Percentiles rank a stretch among this genome's conserved stretches.
These are phyloP conservation scores for Procapra przewalskii DNA, from an alignment of 2,113 vertebrate genomes.

Conservation along the genomic window DNA sequence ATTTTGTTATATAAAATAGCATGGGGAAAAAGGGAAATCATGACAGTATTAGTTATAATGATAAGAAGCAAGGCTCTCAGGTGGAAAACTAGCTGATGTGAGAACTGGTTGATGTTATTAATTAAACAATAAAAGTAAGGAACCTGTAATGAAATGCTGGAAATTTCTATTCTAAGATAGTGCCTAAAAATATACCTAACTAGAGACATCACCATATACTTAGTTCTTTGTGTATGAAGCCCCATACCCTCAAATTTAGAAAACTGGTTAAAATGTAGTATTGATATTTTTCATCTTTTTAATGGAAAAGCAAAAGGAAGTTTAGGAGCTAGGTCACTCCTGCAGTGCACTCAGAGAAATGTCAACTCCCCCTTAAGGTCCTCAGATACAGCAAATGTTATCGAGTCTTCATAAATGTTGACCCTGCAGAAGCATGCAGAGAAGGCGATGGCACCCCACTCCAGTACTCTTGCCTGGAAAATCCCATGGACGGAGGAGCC, in stretches of 20 bases:
- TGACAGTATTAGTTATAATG: neutral
- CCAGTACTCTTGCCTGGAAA: too few relatives aligned
- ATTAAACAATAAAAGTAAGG: neutral
- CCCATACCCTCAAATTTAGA: neutral
- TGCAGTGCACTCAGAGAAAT: neutral
- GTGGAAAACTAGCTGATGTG: neutral
- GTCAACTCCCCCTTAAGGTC: too few relatives aligned
- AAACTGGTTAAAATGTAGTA: neutral
- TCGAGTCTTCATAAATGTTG: rapidly evolving
- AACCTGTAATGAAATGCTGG: neutral
- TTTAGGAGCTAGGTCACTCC: neutral
- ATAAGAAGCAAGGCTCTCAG: neutral
- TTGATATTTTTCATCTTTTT: neutral
- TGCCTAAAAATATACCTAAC: neutral
- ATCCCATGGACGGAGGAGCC: too few relatives aligned
- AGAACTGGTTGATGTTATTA: neutral
- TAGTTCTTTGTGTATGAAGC: neutral
- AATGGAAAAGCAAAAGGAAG: neutral
- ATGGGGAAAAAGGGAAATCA: neutral
- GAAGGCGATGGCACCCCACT: too few relatives aligned
- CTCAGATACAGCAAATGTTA: neutral
- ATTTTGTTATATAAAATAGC: neutral
- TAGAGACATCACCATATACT: neutral
- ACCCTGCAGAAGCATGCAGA: neutral
- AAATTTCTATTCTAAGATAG: neutral